Conservation (phyloP, 2,113 vertebrate genomes). For the Gallinago jamesoni region DNA sequence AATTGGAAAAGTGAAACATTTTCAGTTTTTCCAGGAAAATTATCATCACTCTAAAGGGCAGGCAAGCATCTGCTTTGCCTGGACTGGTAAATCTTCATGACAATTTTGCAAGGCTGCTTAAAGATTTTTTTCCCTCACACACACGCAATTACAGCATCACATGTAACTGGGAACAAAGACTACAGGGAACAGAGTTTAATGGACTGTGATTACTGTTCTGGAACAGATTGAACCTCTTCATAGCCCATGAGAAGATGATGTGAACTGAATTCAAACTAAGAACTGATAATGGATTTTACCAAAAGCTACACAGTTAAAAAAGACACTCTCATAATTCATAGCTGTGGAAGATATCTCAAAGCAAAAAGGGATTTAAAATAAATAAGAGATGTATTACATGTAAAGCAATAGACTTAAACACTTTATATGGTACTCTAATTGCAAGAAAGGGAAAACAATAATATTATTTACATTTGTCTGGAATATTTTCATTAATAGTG, state of each 20-base stretch:
- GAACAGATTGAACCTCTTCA: slow-evolving; percentile 88
- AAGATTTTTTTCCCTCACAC: slow-evolving; percentile 18
- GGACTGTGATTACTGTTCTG: slow-evolving; percentile 89
- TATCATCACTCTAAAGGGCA: neutral
- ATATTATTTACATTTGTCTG: neutral
- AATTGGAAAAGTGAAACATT: neutral
- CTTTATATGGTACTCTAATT: neutral
- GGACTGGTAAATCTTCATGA: neutral
- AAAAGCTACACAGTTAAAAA: slow-evolving; percentile 55
- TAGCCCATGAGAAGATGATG: slow-evolving; percentile 81
- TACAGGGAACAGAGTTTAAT: slow-evolving; percentile 87
- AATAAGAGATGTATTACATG: neutral
- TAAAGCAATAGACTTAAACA: neutral
- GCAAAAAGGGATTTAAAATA: slow-evolving; percentile 36
- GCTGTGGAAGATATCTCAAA: slow-evolving; percentile 37
- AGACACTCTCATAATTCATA: slow-evolving; percentile 64
- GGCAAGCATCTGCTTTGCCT: neutral
- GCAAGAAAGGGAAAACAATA: neutral
- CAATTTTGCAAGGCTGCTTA: slow-evolving; percentile 10
- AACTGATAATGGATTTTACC: slow-evolving; percentile 78
- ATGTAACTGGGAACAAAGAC: slow-evolving; percentile 84
- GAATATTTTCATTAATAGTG: neutral
- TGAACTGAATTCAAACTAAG: slow-evolving; percentile 88
- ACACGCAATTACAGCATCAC: slow-evolving; percentile 64
- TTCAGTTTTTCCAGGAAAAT: neutral